These are phyloP conservation scores for Orthonevra nobilis DNA, from an alignment of 2,888 invertebrate species.

Conservation along the genomic window DNA sequence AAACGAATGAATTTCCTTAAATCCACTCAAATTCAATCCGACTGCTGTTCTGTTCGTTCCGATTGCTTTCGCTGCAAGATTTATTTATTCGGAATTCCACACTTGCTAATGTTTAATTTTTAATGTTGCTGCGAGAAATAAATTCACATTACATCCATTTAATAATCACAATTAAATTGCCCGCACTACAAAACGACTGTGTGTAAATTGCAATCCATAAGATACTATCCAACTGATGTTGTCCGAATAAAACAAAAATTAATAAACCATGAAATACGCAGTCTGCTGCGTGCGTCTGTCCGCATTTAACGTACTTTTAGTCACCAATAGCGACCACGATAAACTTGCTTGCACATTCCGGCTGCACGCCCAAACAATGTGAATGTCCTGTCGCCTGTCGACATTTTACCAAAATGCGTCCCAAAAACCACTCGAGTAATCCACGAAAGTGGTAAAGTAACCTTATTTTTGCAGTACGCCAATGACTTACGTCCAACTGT, in stretches of 20 bases:
- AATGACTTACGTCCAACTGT: slow-evolving; percentile 12
- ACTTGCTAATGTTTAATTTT: slow-evolving; percentile 56
- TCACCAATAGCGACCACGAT: slow-evolving; percentile 49
- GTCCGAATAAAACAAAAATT: slow-evolving; percentile 69
- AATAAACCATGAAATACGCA: slow-evolving; percentile 68
- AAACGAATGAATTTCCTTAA: slow-evolving; percentile 29
- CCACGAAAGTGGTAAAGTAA: slow-evolving; percentile 17
- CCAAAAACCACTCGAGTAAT: no score
- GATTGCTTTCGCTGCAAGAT: not conserved
- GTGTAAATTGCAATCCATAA: slow-evolving; percentile 8
- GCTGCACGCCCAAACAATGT: slow-evolving; percentile 47
- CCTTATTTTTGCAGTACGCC: not conserved
- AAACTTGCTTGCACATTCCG: slow-evolving; percentile 35
- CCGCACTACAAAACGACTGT: slow-evolving; percentile 28
- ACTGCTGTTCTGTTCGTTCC: not conserved
- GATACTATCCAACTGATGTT: slow-evolving; percentile 52
- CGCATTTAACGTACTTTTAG: slow-evolving; percentile 46
- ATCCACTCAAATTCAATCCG: slow-evolving; percentile 13
- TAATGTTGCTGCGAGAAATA: slow-evolving; percentile 50
- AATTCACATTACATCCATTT: slow-evolving; percentile 62
- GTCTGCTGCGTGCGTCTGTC: slow-evolving; percentile 15
- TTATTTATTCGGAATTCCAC: slow-evolving; percentile 34
- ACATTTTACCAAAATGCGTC: no score
- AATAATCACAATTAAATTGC: slow-evolving; percentile 68
- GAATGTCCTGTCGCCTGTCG: slow-evolving; percentile 42